Percentiles rank a stretch among this genome's conserved stretches.
phyloP scores from a whole-genome alignment of 2,113 vertebrate genomes.

The Mionectes macconnelli region DNA sequence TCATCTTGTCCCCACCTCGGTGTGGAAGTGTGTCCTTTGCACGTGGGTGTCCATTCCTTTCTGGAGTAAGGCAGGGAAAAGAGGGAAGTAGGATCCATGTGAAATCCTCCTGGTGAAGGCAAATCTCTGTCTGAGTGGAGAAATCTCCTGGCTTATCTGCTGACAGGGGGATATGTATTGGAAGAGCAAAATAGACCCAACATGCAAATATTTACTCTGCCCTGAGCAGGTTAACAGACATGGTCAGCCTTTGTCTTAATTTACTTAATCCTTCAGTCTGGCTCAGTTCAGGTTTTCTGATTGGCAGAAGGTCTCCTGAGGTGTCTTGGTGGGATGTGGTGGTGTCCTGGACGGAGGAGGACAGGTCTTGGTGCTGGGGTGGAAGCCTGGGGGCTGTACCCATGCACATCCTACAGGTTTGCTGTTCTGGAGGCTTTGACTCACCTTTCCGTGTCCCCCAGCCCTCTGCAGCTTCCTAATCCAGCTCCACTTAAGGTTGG shows the following conservation, averaged over 20 bases:
- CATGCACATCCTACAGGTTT: not conserved
- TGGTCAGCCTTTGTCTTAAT: not conserved
- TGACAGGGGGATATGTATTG: not conserved
- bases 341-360: not conserved
- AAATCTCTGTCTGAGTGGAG: not conserved
- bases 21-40: not conserved
- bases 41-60: not conserved
- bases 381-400: not conserved
- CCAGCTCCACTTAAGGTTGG: not conserved
- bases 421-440: not conserved
- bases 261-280: not conserved
- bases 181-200: not conserved
- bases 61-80: not conserved
- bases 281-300: not conserved
- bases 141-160: not conserved
- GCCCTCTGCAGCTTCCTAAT: not conserved
- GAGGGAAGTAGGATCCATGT: not conserved
- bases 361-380: fast-evolving
- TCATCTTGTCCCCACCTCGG: not conserved
- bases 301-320: not conserved
- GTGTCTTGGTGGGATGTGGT: not conserved
- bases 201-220: not conserved
- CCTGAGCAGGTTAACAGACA: not conserved
- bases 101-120: not conserved
- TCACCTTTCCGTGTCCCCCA: not conserved